These are phyloP conservation scores for Ceyx cyanopectus DNA, from an alignment of 2,113 vertebrate species.

Conservation along the genomic window DNA sequence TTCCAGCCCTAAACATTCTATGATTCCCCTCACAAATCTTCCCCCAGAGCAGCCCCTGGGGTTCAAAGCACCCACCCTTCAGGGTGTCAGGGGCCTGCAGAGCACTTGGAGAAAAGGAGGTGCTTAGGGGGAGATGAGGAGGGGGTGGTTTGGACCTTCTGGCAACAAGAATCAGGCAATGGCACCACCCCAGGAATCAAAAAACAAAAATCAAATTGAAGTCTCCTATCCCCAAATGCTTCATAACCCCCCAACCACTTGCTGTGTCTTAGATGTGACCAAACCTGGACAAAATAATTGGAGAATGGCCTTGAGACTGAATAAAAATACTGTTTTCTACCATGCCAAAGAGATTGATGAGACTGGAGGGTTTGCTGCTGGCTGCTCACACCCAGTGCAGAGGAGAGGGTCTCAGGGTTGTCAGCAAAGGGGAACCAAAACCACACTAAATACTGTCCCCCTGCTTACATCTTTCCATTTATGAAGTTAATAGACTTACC, in stretches of 20 bases:
- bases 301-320: not conserved
- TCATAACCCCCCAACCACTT: no score
- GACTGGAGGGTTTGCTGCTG: no score
- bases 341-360: not conserved
- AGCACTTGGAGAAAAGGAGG: not conserved
- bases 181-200: not conserved
- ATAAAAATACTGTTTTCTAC: not conserved
- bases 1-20: no score
- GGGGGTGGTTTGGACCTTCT: fast-evolving
- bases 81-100: not conserved
- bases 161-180: fast-evolving
- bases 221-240: no score
- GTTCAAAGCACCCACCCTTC: no score
- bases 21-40: no score
- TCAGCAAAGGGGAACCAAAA: not conserved
- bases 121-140: fast-evolving
- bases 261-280: no score
- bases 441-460: not conserved
- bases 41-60: not conserved
- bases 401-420: not conserved
- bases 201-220: no score
- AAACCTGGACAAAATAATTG: not conserved
- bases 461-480: not conserved
- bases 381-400: not conserved
- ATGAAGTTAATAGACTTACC: not conserved